Base-by-base conservation (phyloP, 2,888 invertebrate species). In the Helicoverpa assulta region DNA sequence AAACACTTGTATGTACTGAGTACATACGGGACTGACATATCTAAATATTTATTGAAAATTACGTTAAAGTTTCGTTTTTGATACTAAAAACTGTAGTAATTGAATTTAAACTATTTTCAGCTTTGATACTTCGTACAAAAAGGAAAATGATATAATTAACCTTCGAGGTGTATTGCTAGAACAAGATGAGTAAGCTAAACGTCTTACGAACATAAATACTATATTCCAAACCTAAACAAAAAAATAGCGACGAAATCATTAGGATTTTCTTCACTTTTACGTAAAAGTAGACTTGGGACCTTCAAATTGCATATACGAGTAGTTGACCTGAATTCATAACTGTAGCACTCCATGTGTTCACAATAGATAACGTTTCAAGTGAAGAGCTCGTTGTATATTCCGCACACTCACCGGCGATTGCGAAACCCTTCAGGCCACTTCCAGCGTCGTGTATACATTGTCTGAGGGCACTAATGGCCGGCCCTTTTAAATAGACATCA, bases 301-400 rank as follows among this genome's bases (percentile, higher is more conserved):
- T 76, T 74, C 53, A 57, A 40, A 76, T 51, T 61, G 67, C 67
- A 74, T 70, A 73, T 53, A n/a, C n/a, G n/a, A n/a, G n/a, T n/a
- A 47, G 63, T 76, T 77, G 82, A 82, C 82, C 81, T 77, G 26
- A 65, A 77, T 80, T 62, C 59, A 53, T 56, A 61, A 64, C 58
- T 56, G 29, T 43, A 26, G 64, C 52, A 21, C 54, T 77, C 19
- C 62, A 63, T 67, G 67, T 61, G 33, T 65, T 47, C 21, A 59
- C 67, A 78, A 81, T 65, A 73, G 67, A 82, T 66, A 82, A 75
- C 75, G 75, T 73, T 81, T 37, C 59, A 16, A 16, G 14, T 63
- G 7, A 29, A 76, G 76, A 66, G 72, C 61, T 67, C 47, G 26
- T 68, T 65, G 71, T 72, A 71, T 67, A 63, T 69, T 73, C 70